These are phyloP conservation scores for Drosophila athabasca DNA, from an alignment of 1,140 invertebrate species.

Conservation along the genomic window DNA sequence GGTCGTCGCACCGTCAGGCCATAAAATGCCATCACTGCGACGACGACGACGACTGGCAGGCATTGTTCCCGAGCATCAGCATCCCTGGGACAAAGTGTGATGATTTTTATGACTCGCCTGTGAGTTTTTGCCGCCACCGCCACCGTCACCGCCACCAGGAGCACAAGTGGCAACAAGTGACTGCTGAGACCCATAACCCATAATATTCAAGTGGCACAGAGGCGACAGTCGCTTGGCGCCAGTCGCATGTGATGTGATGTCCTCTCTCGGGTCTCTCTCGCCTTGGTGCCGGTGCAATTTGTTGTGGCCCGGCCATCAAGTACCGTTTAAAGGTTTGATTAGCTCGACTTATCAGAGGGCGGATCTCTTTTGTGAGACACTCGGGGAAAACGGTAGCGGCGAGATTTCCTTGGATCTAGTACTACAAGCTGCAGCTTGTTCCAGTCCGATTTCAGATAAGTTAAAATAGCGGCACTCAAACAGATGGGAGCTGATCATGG, in stretches of 20 bases:
- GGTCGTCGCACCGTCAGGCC: conserved; percentile 49
- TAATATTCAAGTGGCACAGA: conserved; percentile 57
- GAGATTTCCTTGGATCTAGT: conserved; percentile 22
- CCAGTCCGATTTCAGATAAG: conserved; percentile 59
- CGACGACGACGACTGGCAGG: neutral
- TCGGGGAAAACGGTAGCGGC: conserved; percentile 44
- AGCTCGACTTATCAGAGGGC: conserved; percentile 59
- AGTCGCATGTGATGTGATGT: conserved; percentile 44
- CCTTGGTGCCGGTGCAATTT: conserved; percentile 53
- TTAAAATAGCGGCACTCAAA: conserved; percentile 30
- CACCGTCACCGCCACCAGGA: conserved; percentile 38
- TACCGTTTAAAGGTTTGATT: conserved; percentile 77
- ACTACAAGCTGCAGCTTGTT: conserved; percentile 34
- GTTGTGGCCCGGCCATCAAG: conserved; percentile 56
- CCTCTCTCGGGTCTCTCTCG: neutral
- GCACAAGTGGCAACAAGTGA: conserved; percentile 74
- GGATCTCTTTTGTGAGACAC: conserved; percentile 55
- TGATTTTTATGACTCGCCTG: conserved; percentile 77
- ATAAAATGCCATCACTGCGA: conserved; percentile 62
- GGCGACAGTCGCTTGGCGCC: conserved; percentile 72
- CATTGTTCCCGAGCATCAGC: conserved; percentile 62
- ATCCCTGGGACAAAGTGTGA: conserved; percentile 75
- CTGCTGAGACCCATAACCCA: conserved; percentile 13
- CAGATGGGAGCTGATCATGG: conserved; percentile 46
- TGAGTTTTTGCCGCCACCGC: conserved; percentile 69